Base-by-base conservation (phyloP, 2,888 invertebrate species). In the Cataglyphis albicans region DNA sequence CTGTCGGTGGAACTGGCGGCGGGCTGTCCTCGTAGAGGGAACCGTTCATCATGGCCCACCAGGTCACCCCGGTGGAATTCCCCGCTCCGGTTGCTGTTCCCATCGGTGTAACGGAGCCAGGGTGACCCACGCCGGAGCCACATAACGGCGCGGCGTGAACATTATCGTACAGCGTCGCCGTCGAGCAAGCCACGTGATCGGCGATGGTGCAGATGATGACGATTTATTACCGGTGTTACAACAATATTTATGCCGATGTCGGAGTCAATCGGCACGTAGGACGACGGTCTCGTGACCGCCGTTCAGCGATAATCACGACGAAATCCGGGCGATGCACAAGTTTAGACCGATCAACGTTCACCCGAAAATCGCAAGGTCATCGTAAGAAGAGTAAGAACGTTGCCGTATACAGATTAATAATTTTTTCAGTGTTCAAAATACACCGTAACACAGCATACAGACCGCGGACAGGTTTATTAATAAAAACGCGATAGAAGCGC, bases 121-220 rank as follows among this genome's bases (percentile, higher is more conserved):
- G 94, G 91, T 94, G 94, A 92, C 93, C 94, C 93, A 94, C 94
- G 94, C 94, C 94, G 93, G 95, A 92, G 94, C 94, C 95, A 94
- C 94, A 94, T 89, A 94, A 96, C 96, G 97, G 96, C 95, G 96
- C 96, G 95, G 96, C 96, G 96, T 96, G 96, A 96, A 96, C 96
- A 97, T 97, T 97, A 96, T 97, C 97, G 97, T 97, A 97, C 96
- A 97, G 97, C 96, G 97, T 97, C 96, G 97, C 97, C 96, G 97
- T 96, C 95, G 96, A 97, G 96, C 97, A 96, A 96, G 96, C 97
- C 97, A 97, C 97, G 97, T 97, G 97, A 96, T 96, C 96, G 95
- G 95, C 95, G 96, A 96, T 96, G 95, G 96, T 96, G 95, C 96
- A 96, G 96, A 96, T 96, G 92, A 93, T 95, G 95, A 95, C 95